Evolutionary conservation across 2,888 invertebrate species (phyloP).

Genomic region (Xanthorhoe spadicearia): DNA sequence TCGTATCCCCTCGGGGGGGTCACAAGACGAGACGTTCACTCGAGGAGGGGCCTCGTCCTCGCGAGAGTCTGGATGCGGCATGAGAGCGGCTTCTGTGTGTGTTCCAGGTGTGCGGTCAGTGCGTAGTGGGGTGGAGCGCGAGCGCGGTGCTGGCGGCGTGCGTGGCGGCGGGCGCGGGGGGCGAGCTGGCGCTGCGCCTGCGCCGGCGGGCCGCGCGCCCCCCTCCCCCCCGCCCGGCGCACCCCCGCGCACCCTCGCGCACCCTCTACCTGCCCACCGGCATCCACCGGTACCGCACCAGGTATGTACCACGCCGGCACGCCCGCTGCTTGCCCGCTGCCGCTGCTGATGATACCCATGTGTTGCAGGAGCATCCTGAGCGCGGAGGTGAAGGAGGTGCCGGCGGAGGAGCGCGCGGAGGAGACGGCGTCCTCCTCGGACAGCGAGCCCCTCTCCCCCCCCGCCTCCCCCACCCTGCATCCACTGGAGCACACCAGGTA

Average conservation of each 20-base stretch:
- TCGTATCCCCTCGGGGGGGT: no score
- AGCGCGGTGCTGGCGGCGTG: conserved; percentile 48
- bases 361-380: conserved; percentile 27
- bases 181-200: conserved; percentile 56
- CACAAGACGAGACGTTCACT: no score
- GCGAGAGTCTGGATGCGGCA: no score
- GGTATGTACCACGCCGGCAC: neutral
- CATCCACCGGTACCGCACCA: conserved; percentile 17
- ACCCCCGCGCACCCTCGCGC: conserved; percentile 24
- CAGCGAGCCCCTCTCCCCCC: conserved; percentile 76
- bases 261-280: conserved; percentile 35
- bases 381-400: conserved; percentile 14
- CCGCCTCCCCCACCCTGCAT: conserved; percentile 70
- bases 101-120: conserved; percentile 61
- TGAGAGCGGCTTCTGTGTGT: no score
- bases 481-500: conserved; percentile 63
- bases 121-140: conserved; percentile 72
- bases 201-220: conserved; percentile 55
- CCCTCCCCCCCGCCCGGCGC: conserved; percentile 46
- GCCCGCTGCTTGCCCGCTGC: neutral
- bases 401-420: conserved; percentile 21
- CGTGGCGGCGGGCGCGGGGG: conserved; percentile 47
- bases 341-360: no score
- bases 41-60: no score
- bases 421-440: conserved; percentile 55